A percentile compares a stretch with the other conserved stretches of the same genome.
These are phyloP conservation scores for Pitta sordida DNA, from an alignment of 2,113 vertebrate genomes.

Conservation along the genomic window DNA sequence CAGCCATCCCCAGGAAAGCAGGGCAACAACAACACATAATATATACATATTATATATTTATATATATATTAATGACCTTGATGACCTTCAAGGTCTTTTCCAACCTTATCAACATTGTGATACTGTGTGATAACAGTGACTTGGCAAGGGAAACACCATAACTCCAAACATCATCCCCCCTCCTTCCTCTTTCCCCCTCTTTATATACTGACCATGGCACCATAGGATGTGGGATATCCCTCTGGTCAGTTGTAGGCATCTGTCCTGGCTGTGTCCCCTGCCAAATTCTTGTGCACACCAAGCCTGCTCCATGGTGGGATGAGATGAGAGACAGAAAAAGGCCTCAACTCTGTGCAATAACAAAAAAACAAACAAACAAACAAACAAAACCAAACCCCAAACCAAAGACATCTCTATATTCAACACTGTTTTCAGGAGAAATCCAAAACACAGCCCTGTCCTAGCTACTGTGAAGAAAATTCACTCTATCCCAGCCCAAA, in stretches of 20 bases:
- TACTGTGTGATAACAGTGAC: too few species aligned
- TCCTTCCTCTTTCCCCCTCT: neutral
- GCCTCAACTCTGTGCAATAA: neutral
- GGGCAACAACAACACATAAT: neutral
- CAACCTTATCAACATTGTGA: too few species aligned
- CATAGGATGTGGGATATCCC: neutral
- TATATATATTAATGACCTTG: too few species aligned
- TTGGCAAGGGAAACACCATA: neutral
- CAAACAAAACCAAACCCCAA: too few species aligned
- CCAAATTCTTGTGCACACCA: neutral
- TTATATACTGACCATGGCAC: neutral
- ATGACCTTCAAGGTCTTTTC: too few species aligned
- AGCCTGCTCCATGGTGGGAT: neutral
- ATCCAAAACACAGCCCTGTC: neutral
- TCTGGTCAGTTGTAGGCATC: neutral
- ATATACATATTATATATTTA: too few species aligned
- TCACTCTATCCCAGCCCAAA: neutral
- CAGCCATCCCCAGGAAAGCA: neutral
- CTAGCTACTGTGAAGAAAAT: neutral
- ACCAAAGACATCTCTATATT: neutral
- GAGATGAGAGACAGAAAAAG: neutral
- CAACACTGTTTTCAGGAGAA: neutral
- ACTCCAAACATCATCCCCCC: neutral
- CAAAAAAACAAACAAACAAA: too few species aligned
- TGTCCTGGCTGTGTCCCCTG: neutral